Percentiles rank a stretch among this genome's conserved stretches.
These are phyloP conservation scores for Agrochola lota DNA, from an alignment of 2,888 invertebrate genomes.

Conservation along the genomic window DNA sequence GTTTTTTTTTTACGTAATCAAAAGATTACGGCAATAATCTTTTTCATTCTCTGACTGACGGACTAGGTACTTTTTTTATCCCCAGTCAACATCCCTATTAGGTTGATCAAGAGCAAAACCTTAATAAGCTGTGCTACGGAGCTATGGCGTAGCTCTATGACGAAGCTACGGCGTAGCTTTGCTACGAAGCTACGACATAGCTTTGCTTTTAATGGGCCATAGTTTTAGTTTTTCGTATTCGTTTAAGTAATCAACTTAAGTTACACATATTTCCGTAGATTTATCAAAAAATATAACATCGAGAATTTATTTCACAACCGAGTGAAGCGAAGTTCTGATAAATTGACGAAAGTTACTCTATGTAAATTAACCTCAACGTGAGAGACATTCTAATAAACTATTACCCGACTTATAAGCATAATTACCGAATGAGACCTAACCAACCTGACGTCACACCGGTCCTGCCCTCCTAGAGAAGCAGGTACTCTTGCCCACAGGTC, in stretches of 20 bases:
- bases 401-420: neutral
- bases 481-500: neutral
- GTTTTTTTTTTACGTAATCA: no score
- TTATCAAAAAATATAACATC: neutral
- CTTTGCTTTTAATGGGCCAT: neutral
- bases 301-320: neutral
- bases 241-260: neutral
- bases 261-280: neutral
- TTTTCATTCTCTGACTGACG: no score
- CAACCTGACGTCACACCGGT: neutral
- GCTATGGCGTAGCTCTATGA: neutral
- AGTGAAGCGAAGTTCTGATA: neutral
- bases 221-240: neutral
- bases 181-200: neutral
- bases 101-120: neutral
- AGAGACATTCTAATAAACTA: constrained; percentile 9
- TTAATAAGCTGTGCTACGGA: neutral
- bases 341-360: neutral
- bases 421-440: neutral
- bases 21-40: no score
- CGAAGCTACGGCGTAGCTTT: neutral
- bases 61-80: no score
- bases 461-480: neutral
- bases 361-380: constrained; percentile 1
- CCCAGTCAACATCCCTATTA: neutral